These are phyloP conservation scores for Tholera decimalis DNA, from an alignment of 2,888 invertebrate species.

Conservation along the genomic window DNA sequence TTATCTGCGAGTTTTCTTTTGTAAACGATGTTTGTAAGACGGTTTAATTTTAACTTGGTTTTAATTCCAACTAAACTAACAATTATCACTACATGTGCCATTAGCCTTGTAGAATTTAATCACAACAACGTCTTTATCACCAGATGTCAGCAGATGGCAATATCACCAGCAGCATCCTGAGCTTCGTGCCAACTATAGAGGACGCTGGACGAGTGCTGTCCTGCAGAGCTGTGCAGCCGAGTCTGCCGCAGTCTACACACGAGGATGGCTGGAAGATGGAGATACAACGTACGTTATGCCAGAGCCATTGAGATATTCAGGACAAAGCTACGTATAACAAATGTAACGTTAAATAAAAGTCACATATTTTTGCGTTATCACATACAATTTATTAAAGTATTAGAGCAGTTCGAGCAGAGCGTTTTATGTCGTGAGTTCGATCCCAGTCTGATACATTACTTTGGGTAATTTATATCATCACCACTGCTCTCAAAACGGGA, in stretches of 20 bases:
- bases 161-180: slow-evolving; percentile 92
- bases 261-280: slow-evolving; percentile 93
- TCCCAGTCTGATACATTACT: no score
- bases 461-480: no score
- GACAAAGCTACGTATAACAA: no score
- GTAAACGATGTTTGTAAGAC: not conserved
- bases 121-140: slow-evolving; percentile 35
- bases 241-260: slow-evolving; percentile 89
- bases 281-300: slow-evolving; percentile 92
- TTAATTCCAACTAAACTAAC: no score
- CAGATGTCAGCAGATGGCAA: slow-evolving; percentile 92
- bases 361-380: no score
- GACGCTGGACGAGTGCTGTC: slow-evolving; percentile 91
- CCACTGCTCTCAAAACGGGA: no score
- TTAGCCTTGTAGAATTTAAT: not conserved
- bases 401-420: no score
- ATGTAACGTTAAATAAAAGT: no score
- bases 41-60: slow-evolving; percentile 5
- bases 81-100: no score
- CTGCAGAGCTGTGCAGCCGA: slow-evolving; percentile 85
- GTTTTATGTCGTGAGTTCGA: no score
- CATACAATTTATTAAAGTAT: no score
- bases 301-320: no score
- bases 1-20: not conserved
- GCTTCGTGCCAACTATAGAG: slow-evolving; percentile 92